Percentiles rank a stretch among this genome's conserved stretches.
Conservation (phyloP, 2,888 invertebrate species). For the Agriopis leucophaearia region DNA sequence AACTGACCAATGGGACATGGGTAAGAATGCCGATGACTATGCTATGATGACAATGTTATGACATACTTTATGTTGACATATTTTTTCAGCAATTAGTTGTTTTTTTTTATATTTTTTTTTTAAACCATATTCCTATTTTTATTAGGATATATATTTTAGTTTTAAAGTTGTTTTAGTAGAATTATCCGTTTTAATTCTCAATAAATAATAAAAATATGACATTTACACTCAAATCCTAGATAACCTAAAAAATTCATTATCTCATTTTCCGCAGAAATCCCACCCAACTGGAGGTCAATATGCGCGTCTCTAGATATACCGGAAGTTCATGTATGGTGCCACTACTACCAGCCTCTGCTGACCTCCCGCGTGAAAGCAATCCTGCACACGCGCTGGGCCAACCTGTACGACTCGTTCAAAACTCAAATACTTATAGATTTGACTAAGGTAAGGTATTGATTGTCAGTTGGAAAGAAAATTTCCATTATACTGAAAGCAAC, state of each 20-base stretch:
- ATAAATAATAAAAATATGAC: no score
- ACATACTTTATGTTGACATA: no score
- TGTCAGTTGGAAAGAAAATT: not conserved
- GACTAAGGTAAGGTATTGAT: slow-evolving; percentile 64
- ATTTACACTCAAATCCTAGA: no score
- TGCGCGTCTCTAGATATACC: slow-evolving; percentile 87
- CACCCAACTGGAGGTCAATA: slow-evolving; percentile 88
- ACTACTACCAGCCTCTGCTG: slow-evolving; percentile 90
- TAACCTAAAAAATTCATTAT: not conserved
- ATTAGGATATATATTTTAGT: no score
- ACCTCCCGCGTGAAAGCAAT: slow-evolving; percentile 89
- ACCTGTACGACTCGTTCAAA: slow-evolving; percentile 71
- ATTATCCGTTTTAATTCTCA: no score
- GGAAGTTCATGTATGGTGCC: slow-evolving; percentile 89
- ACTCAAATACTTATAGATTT: slow-evolving; percentile 74
- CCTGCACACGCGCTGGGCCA: slow-evolving; percentile 79
- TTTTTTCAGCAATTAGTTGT: no score
- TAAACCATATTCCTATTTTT: no score
- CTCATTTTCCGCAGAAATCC: slow-evolving; percentile 77
- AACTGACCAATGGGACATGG: no score
- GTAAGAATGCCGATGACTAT: no score
- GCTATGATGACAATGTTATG: no score
- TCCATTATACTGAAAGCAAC: not conserved
- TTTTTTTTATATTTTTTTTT: no score
- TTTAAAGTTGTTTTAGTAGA: no score